Evolutionary conservation across 2,888 invertebrate genomes (phyloP).

Genomic region (Ormyrus rosae): DNA sequence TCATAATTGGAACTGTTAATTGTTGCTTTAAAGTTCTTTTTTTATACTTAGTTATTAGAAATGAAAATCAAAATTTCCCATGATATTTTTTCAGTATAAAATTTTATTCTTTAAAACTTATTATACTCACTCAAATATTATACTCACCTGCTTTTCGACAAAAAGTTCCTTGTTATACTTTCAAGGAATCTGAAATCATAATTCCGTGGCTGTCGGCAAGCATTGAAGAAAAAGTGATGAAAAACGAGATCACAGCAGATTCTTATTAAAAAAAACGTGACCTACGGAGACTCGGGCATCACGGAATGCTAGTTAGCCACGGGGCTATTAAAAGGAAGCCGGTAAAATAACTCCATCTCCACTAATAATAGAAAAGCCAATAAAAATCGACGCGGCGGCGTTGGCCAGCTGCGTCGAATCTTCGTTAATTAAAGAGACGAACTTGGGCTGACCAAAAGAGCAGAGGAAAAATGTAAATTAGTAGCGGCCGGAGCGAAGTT

Average conservation of each 20-base stretch:
- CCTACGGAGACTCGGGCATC: constrained; percentile 1
- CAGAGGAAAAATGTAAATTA: constrained; percentile 24
- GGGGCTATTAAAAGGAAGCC: constrained; percentile 12
- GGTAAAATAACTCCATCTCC: constrained; percentile 18
- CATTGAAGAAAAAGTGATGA: too few relatives aligned
- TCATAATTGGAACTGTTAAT: too few relatives aligned
- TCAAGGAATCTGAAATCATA: not conserved
- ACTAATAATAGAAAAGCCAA: constrained; percentile 14
- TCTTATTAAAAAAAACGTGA: constrained; percentile 34
- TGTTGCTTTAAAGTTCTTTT: too few relatives aligned
- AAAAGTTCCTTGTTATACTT: too few relatives aligned
- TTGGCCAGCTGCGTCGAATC: constrained; percentile 35
- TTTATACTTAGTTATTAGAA: too few relatives aligned
- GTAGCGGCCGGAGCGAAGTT: not conserved
- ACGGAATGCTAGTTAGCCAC: constrained; percentile 1
- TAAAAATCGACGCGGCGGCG: constrained; percentile 16
- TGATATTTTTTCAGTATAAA: too few relatives aligned
- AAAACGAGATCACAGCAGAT: not conserved
- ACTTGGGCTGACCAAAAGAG: not conserved
- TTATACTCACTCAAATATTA: too few relatives aligned
- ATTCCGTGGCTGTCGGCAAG: not conserved
- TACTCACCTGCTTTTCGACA: too few relatives aligned
- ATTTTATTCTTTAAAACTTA: too few relatives aligned
- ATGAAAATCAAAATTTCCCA: too few relatives aligned
- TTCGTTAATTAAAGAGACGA: constrained; percentile 44